Evolutionary conservation across 2,797 vertebrate species (phyloP).

Genomic region (Avahi laniger): DNA sequence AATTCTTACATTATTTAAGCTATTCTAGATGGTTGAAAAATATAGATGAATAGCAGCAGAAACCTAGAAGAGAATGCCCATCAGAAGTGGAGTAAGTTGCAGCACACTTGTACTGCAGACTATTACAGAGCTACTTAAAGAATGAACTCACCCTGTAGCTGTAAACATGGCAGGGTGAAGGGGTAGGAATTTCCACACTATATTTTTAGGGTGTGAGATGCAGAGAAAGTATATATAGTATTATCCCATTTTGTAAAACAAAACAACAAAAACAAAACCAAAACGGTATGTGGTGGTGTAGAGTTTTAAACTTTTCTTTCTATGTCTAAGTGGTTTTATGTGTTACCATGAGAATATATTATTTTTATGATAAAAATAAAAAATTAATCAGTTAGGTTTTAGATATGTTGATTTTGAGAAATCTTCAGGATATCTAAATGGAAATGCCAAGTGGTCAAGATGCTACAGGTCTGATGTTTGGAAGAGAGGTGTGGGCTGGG

Average conservation of each 20-base stretch:
- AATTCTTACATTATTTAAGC: background rate
- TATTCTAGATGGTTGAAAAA: background rate
- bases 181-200: background rate
- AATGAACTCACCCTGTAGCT: background rate
- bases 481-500: background rate
- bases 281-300: background rate
- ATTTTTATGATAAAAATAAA: background rate
- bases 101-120: background rate
- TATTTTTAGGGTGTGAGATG: background rate
- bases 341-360: background rate
- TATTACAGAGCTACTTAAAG: background rate
- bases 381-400: background rate
- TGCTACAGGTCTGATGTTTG: background rate
- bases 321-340: background rate
- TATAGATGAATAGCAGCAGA: background rate
- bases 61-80: background rate
- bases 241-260: background rate
- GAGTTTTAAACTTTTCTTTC: background rate
- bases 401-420: background rate
- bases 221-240: background rate
- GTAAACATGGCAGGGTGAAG: background rate
- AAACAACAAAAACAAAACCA: background rate
- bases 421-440: background rate
- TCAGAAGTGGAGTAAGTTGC: background rate
- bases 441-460: background rate